phyloP scores from a whole-genome alignment of 1,140 invertebrate species.

The Ostrea denselamellosa region DNA sequence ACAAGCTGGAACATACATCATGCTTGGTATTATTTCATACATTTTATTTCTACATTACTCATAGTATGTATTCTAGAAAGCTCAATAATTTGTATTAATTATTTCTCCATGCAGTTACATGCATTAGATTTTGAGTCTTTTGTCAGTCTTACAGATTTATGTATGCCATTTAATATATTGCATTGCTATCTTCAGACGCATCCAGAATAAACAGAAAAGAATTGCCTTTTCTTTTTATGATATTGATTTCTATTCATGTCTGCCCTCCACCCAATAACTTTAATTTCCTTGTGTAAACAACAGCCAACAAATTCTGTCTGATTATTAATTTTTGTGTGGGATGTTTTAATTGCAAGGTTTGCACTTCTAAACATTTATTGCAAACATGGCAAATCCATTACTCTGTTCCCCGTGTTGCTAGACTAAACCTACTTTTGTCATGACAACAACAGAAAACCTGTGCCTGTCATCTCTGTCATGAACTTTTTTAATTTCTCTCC shows the following conservation, averaged over 20 bases:
- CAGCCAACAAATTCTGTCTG: not conserved
- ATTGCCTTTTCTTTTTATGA: not conserved
- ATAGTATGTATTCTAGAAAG: too few relatives aligned
- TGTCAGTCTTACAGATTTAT: constrained; percentile 9
- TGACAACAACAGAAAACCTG: not conserved
- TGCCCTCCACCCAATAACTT: not conserved
- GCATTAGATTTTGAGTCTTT: not conserved
- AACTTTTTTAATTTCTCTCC: too few relatives aligned
- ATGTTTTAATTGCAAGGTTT: not conserved
- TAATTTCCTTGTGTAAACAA: constrained; percentile 28
- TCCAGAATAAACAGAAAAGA: constrained; percentile 6
- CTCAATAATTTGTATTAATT: too few relatives aligned
- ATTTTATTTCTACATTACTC: too few relatives aligned
- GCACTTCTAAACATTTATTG: constrained; percentile 9
- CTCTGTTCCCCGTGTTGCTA: not conserved
- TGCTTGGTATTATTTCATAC: too few relatives aligned
- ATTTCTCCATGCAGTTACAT: too few relatives aligned
- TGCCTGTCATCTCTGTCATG: too few relatives aligned
- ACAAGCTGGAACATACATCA: too few relatives aligned
- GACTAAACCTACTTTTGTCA: constrained; percentile 13
- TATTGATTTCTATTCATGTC: not conserved
- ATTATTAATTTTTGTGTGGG: not conserved
- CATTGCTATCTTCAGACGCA: not conserved
- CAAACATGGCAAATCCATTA: not conserved
- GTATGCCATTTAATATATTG: not conserved